Base-by-base conservation (phyloP, 2,888 invertebrate species). In the Drosophila macrospina region DNA sequence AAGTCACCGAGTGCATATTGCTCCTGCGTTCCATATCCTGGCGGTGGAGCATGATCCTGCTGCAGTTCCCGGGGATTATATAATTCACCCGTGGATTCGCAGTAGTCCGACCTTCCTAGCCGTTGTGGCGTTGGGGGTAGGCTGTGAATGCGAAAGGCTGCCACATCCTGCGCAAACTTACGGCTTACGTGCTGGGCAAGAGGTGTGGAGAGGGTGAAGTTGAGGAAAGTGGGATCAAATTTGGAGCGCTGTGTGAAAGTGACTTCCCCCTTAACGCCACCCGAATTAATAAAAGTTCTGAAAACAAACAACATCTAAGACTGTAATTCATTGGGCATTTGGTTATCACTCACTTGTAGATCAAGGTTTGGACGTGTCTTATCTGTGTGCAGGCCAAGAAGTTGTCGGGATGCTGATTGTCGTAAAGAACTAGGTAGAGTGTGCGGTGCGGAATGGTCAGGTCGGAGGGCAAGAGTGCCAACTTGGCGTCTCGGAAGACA, bases 1-100 rank as follows among this genome's bases (percentile, higher is more conserved):
- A 98, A 92, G 90, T 98, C 98, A 0, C 98, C 98, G 3, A 98
- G 93, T 1, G 97, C 95, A 88, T 98, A 98, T 91, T 97, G 96
- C 91, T 98, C 98, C 90, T 97, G 97, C 0, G 91, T 91, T 8
- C 91, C 97, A 80, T 94, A 94, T 93, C 96, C 96, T 71, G 95
- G 93, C 0, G 96, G 96, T 7, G 96, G 96, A 36, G 93, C 88
- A 4, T 89, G 91, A 8, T 93, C 92, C n/a, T 93, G 76, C 70
- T 95, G 93, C 13, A 94, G 77, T 5, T 93, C 93, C 7, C 92
- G 93, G 0, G 98, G 98, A 92, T 98, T 97, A 89, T 95, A 97
- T 39, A 97, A 92, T 1, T 93, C 93, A 7, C 96, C 96, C 0
- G 96, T 95, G 0, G 95, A 95, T 37, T 94, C 93, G 86, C 97